Percentiles rank a stretch among this genome's conserved stretches.
Conservation (phyloP, 2,888 invertebrate species). For the Troides oblongomaculatus region DNA sequence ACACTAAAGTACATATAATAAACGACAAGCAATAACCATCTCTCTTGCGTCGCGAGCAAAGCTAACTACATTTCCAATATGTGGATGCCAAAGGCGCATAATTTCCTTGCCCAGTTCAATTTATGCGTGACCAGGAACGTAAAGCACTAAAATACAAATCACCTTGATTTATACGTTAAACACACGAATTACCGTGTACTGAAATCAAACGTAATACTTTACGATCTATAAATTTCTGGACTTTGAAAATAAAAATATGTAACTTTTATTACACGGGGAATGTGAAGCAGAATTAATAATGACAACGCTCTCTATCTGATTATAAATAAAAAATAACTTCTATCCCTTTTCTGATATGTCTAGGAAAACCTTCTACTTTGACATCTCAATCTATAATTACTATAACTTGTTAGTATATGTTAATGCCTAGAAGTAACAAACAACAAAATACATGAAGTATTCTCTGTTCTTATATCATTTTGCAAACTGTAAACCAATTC, state of each 20-base stretch:
- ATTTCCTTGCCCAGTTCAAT: slow-evolving; percentile 54
- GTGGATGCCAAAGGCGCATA: slow-evolving; percentile 45
- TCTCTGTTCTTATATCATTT: neutral
- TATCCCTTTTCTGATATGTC: too few relatives aligned
- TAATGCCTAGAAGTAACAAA: too few relatives aligned
- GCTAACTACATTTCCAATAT: slow-evolving; percentile 32
- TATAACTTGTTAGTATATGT: too few relatives aligned
- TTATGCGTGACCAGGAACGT: slow-evolving; percentile 54
- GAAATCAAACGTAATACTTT: slow-evolving; percentile 30
- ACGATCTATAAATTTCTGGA: slow-evolving; percentile 26
- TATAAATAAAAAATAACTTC: too few relatives aligned
- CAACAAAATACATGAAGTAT: neutral
- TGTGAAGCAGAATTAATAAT: neutral
- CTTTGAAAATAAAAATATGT: slow-evolving; percentile 18
- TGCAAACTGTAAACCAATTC: neutral
- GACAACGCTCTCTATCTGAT: neutral
- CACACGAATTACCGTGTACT: slow-evolving; percentile 34
- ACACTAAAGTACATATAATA: slow-evolving; percentile 20
- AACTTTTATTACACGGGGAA: slow-evolving; percentile 1
- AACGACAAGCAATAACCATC: slow-evolving; percentile 24
- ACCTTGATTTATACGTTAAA: slow-evolving; percentile 52
- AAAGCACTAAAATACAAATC: slow-evolving; percentile 58
- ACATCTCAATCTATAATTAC: too few relatives aligned
- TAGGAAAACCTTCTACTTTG: too few relatives aligned
- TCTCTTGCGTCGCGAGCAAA: slow-evolving; percentile 23